A percentile compares a stretch with the other conserved stretches of the same genome.
Evolutionary conservation across 2,888 invertebrate genomes (phyloP).

Genomic region (Dorcus hopei): DNA sequence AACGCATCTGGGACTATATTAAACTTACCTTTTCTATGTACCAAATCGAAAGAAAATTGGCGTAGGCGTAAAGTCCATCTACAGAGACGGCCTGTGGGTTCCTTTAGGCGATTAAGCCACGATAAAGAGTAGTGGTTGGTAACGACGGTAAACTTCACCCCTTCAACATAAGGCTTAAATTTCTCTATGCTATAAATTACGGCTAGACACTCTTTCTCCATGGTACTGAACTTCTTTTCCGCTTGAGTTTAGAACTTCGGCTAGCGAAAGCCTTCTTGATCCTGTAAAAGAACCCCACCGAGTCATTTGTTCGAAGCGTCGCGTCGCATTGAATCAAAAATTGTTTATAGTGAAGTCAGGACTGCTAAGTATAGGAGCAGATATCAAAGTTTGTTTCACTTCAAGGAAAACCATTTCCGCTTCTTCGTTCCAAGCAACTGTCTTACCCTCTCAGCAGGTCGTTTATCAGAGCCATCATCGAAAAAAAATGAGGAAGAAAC

Average conservation of each 20-base stretch:
- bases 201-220: constrained; percentile 21
- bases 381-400: constrained; percentile 9
- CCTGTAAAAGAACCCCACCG: constrained; percentile 12
- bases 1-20: constrained; percentile 16
- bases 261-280: constrained; percentile 1
- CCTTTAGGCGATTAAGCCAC: constrained; percentile 18
- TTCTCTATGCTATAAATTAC: constrained; percentile 12
- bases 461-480: constrained; percentile 26
- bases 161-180: constrained; percentile 20
- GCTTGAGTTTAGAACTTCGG: constrained; percentile 9
- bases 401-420: constrained; percentile 15
- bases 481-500: constrained; percentile 31
- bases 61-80: constrained; percentile 26
- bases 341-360: constrained; percentile 12
- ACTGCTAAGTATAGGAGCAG: constrained; percentile 12
- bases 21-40: constrained; percentile 19
- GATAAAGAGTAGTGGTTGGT: constrained; percentile 11
- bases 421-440: constrained; percentile 21
- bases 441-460: constrained; percentile 23
- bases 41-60: constrained; percentile 23
- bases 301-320: constrained; percentile 8
- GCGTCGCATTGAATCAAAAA: constrained; percentile 15
- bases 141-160: constrained; percentile 11
- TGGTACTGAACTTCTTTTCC: constrained; percentile 17
- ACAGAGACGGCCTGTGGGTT: constrained; percentile 22